Evolutionary conservation across 37 sponge, comb jelly and placozoan species (phyloP).

Genomic region (Crambe crambe): DNA sequence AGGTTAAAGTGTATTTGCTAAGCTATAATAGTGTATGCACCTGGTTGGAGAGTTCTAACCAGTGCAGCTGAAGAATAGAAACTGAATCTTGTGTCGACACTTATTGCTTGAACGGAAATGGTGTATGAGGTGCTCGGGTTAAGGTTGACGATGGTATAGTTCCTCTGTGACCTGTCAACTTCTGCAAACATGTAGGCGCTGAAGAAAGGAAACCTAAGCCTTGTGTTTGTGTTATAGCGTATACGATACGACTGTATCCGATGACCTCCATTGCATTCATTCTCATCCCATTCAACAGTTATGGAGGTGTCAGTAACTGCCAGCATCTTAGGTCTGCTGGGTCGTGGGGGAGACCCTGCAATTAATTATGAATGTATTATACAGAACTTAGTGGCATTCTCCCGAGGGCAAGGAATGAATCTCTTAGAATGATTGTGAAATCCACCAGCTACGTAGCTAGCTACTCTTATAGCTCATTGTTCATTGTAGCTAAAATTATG

Average conservation of each 20-base stretch:
- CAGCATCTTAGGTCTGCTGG: neutral
- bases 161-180: neutral
- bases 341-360: constrained; percentile 16
- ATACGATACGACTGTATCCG: neutral
- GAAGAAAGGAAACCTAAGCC: neutral
- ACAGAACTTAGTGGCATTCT: neutral
- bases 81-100: neutral
- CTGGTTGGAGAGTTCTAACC: constrained; percentile 24
- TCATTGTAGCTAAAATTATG: no score
- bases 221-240: neutral
- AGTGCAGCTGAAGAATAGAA: neutral
- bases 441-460: no score
- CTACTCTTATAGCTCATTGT: no score
- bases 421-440: neutral
- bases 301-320: neutral
- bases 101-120: constrained; percentile 15
- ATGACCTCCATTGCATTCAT: constrained; percentile 36
- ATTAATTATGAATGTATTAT: neutral
- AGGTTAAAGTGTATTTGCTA: no score
- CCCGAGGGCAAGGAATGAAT: neutral
- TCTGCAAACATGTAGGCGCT: neutral
- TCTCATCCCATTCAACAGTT: constrained; percentile 11
- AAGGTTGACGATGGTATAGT: constrained; percentile 20
- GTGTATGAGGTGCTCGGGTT: constrained; percentile 5
- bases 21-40: neutral